Conservation (phyloP, 2,797 vertebrate species). For the Paramormyrops hopkinsi region DNA sequence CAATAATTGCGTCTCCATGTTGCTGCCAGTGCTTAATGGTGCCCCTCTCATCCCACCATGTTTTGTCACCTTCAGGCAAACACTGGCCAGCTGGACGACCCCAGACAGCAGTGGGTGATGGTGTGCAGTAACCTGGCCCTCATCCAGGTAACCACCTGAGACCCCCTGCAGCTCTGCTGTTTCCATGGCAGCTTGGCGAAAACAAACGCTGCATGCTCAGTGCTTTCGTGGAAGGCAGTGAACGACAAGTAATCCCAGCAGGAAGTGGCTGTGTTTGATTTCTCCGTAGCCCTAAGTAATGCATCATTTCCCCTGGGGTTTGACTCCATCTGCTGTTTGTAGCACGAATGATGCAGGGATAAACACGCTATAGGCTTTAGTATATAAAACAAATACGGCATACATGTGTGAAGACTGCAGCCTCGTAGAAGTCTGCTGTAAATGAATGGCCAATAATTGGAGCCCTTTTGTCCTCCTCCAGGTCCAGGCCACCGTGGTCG, state of each 20-base stretch:
- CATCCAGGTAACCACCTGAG: slow-evolving; percentile 74
- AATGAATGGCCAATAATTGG: not conserved
- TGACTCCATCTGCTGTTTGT: not conserved
- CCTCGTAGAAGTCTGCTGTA: not conserved
- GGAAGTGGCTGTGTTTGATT: not conserved
- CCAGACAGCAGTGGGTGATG: slow-evolving; percentile 77
- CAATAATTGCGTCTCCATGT: not conserved
- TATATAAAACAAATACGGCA: not conserved
- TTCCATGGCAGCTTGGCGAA: not conserved
- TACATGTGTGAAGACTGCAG: not conserved
- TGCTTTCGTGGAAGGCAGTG: not conserved
- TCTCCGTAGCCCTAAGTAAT: not conserved
- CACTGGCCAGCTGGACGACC: slow-evolving; percentile 86
- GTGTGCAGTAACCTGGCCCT: slow-evolving; percentile 87
- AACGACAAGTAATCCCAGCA: not conserved
- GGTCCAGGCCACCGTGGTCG: slow-evolving; percentile 91
- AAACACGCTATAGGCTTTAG: not conserved
- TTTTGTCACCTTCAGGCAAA: slow-evolving; percentile 68
- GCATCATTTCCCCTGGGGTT: not conserved
- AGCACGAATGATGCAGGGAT: not conserved
- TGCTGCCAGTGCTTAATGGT: not conserved
- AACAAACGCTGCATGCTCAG: not conserved
- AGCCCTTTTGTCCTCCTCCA: slow-evolving; percentile 39
- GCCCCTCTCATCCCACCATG: not conserved
- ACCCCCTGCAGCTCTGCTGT: not conserved